Base-by-base conservation (phyloP, 2,888 invertebrate genomes). In the Netelia melanura region DNA sequence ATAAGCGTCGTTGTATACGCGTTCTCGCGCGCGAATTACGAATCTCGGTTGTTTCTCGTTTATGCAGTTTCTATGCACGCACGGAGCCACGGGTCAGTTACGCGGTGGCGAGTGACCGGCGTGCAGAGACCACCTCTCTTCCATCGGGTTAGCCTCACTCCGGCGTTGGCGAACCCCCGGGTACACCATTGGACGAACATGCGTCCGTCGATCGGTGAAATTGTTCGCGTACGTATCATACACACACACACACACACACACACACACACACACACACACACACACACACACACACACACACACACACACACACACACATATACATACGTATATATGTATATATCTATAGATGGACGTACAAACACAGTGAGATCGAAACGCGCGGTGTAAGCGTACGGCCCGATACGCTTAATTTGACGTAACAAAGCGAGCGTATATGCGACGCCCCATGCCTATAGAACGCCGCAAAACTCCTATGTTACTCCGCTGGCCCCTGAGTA, bases 331-430 rank as follows among this genome's bases (percentile, higher is more conserved):
- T 56, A 56, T 17, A 6, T 54, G 43, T 38, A 17, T 67, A 54
- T 14, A 11, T 62, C 48, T 30, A 70, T 54, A 3, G 3, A 56
- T 62, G 9, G 11, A 70, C 44, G 14, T 30, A 43, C 17, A 14
- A 38, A n/a, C 65, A 43, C n/a, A 21, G 78, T 64, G 78, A 85
- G 79, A 79, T 81, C 10, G 14, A 48, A 82, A 81, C 80, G 81
- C 81, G 82, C 70, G 65, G 58, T 77, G 72, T 64, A 82, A 58
- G 81, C 68, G 61, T 56, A 71, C 79, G 79, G 82, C 67, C 70
- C 87, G 88, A 89, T 87, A 87, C 87, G 87, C 85, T 89, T 90
- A 87, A 89, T 87, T 89, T 87, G 85, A 78, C 83, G 86, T 87
- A 89, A 88, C 88, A 88, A 89, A 89, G 86, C 80, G 74, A 64